Base-by-base conservation (phyloP, 2,888 invertebrate species). In the Cephus pygmeus region DNA sequence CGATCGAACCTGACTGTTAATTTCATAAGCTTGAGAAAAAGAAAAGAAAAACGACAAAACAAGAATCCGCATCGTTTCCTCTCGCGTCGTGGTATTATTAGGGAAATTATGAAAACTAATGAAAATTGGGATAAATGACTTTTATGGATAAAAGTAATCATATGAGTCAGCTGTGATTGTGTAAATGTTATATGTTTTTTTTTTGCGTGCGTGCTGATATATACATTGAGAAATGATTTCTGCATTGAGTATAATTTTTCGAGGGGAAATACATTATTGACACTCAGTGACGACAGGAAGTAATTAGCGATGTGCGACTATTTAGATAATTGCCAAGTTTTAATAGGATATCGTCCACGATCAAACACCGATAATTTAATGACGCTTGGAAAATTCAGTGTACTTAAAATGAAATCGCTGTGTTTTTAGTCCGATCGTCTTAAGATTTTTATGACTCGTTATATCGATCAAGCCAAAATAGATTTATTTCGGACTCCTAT, bases 151-250 rank as follows among this genome's bases (percentile, higher is more conserved):
- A 80, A 78, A 80, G 79, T 80, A 80, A 83, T 75, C 74, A 78
- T 78, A 84, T 83, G 79, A 78, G 78, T 79, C 80, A 84, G 73
- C 86, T 87, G 85, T 85, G 86, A 87, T 86, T 83, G 83, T 85
- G 76, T 83, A 84, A 83, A 85, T 85, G 82, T 79, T 76, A 86
- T 80, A 82, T 83, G 76, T 81, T 80, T 23, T 40, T 40, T 36
- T 40, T 40, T 40, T 56, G 23, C 56, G 23, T 23, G 23, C 56
- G 56, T 56, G 56, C 56, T 56, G 56, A 23, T 56, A 56, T 23
- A 23, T 56, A 56, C 23, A 23, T 23, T 56, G 56, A 56, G 9
- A 23, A 56, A 56, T 56, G 23, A 23, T 56, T 56, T 56, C 23
- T 56, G 56, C 56, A 56, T 56, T 23, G 56, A 23, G 56, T 56